Conservation (phyloP, 2,113 vertebrate genomes). For the Seriola dumerili region DNA sequence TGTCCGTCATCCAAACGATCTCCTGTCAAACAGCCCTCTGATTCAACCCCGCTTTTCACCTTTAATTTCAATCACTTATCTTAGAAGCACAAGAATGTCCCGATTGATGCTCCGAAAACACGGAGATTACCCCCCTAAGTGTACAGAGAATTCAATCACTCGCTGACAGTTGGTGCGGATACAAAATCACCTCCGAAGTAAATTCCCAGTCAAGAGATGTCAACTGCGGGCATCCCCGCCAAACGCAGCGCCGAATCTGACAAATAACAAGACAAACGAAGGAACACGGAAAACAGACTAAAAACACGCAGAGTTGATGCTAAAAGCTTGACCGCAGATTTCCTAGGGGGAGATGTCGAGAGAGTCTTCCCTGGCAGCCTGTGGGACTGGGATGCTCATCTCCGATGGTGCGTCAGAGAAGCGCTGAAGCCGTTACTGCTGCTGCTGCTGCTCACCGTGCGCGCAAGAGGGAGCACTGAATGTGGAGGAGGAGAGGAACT, state of each 20-base stretch:
- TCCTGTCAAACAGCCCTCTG: conserved; percentile 58
- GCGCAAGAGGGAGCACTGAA: conserved; percentile 79
- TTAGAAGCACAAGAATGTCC: conserved; percentile 46
- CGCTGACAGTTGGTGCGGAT: conserved; percentile 68
- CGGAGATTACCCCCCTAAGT: neutral
- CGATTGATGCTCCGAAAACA: conserved; percentile 11
- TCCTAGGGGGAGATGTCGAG: conserved; percentile 57
- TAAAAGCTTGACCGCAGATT: conserved; percentile 56
- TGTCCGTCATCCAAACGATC: conserved; percentile 69
- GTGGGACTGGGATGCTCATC: conserved; percentile 77
- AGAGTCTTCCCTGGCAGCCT: conserved; percentile 67
- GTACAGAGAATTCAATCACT: conserved; percentile 52
- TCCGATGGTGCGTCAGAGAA: conserved; percentile 80
- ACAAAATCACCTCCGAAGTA: conserved; percentile 78
- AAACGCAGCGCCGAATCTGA: conserved; percentile 43
- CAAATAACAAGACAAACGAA: conserved; percentile 5
- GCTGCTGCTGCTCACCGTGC: conserved; percentile 71
- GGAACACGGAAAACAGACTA: conserved; percentile 18
- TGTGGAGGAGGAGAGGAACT: conserved; percentile 65
- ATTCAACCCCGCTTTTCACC: conserved; percentile 58
- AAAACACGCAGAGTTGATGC: conserved; percentile 17
- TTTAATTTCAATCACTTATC: conserved; percentile 48
- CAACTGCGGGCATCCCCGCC: conserved; percentile 73
- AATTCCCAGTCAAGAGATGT: conserved; percentile 78
- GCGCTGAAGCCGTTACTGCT: conserved; percentile 65